Evolutionary conservation across 2,888 invertebrate genomes (phyloP).

Genomic region (Pseudanteris insignis): DNA sequence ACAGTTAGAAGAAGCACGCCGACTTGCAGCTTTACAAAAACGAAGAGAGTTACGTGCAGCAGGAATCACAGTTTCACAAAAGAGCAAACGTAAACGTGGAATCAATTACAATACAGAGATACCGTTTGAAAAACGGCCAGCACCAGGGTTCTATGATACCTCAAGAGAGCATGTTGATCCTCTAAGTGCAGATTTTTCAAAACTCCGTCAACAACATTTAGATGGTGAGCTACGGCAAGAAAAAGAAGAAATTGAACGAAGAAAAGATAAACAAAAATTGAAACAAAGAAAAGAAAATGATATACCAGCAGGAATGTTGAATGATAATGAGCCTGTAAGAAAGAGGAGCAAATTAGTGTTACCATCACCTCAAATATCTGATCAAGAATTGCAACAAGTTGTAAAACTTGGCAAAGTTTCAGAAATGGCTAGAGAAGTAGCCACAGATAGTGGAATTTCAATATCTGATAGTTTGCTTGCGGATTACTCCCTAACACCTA

Average conservation of each 20-base stretch:
- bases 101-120: conserved; percentile 98
- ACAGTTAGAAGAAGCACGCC: conserved; percentile 95
- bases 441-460: conserved; percentile 78
- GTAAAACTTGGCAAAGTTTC: conserved; percentile 91
- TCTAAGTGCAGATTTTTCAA: conserved; percentile 87
- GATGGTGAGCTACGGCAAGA: conserved; percentile 92
- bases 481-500: conserved; percentile 84
- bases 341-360: conserved; percentile 96
- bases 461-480: conserved; percentile 88
- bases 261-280: conserved; percentile 94
- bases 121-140: conserved; percentile 95
- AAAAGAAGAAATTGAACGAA: conserved; percentile 91
- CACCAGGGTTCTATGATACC: conserved; percentile 95
- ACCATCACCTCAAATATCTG: conserved; percentile 96
- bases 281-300: conserved; percentile 97
- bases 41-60: conserved; percentile 97
- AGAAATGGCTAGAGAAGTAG: conserved; percentile 89
- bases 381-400: conserved; percentile 88
- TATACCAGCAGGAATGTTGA: conserved; percentile 88
- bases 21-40: conserved; percentile 96
- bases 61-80: conserved; percentile 80
- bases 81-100: conserved; percentile 85
- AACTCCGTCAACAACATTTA: conserved; percentile 89
- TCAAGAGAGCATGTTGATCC: conserved; percentile 88
- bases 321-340: conserved; percentile 87